Percentiles rank a stretch among this genome's conserved stretches.
phyloP scores from a whole-genome alignment of 2,113 vertebrate species.

The Sylvilagus bachmani region DNA sequence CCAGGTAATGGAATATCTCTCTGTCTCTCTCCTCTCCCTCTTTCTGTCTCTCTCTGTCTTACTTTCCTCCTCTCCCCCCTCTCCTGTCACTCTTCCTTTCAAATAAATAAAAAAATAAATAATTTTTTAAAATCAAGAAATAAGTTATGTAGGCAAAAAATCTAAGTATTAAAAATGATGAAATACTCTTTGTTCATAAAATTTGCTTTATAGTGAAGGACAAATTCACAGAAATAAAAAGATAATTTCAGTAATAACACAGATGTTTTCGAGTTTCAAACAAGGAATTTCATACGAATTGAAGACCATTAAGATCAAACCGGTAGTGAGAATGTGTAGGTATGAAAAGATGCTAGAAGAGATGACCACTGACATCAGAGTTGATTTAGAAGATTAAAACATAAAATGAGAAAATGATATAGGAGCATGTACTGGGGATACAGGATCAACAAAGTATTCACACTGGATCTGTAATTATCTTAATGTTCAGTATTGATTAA shows the following conservation, averaged over 20 bases:
- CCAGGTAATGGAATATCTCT: no score
- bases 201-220: background rate
- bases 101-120: no score
- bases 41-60: no score
- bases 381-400: background rate
- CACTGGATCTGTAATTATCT: background rate
- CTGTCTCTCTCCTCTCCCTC: no score
- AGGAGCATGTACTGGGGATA: background rate
- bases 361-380: background rate
- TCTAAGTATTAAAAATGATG: background rate
- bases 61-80: no score
- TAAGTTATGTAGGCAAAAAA: background rate
- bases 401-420: accelerated
- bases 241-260: background rate
- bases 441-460: background rate
- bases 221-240: background rate
- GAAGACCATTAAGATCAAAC: background rate
- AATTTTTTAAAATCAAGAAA: no score
- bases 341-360: background rate
- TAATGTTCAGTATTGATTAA: background rate
- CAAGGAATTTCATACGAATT: background rate
- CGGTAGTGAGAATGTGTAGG: background rate
- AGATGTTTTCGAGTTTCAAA: background rate
- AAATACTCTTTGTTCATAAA: background rate
- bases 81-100: no score